Conservation (phyloP, 2,113 vertebrate genomes). For the Cnemophilus loriae region DNA sequence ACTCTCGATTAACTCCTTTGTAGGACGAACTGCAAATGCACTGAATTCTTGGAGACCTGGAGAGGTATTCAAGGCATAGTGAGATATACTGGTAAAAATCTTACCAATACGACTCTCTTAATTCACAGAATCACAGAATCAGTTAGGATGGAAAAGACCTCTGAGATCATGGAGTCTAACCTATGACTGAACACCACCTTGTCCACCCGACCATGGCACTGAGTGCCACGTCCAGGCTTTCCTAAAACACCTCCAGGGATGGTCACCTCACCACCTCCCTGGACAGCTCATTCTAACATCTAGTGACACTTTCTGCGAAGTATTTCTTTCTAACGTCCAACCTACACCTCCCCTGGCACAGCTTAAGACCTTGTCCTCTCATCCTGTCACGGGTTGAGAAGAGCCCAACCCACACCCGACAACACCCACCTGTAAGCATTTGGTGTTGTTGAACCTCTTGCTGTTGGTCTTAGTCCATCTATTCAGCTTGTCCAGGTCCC, state of each 20-base stretch:
- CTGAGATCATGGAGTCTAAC: not conserved
- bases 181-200: not conserved
- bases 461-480: not conserved
- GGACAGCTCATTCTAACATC: not conserved
- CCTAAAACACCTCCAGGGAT: not conserved
- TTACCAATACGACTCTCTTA: not conserved
- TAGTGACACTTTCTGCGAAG: not conserved
- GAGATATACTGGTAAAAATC: not conserved
- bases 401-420: no score
- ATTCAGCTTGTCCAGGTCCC: not conserved
- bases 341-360: not conserved
- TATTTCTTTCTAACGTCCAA: not conserved
- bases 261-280: not conserved
- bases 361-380: not conserved
- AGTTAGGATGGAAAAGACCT: not conserved
- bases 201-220: not conserved
- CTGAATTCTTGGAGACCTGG: not conserved
- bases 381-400: not conserved
- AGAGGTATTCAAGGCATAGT: not conserved
- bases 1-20: not conserved
- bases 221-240: fast-evolving
- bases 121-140: not conserved
- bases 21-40: not conserved
- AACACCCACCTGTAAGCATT: not conserved
- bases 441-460: not conserved